Evolutionary conservation across 2,888 invertebrate genomes (phyloP), one percentile per base, ranked within the genome.

Genomic region (Pseudanteris insignis): DNA sequence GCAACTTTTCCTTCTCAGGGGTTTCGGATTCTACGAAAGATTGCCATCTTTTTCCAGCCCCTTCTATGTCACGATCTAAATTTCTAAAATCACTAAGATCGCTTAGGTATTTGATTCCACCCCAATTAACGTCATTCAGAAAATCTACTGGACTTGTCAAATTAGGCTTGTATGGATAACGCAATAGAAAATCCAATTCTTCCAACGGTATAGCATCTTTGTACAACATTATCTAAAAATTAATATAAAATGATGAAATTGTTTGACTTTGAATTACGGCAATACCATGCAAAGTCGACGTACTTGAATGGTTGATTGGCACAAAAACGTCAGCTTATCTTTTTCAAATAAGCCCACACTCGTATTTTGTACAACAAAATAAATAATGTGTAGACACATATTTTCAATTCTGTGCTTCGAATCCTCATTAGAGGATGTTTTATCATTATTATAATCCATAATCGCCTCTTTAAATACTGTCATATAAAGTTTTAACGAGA

Each of bases 401-500:
- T 14, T 14, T 3, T 29, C 4, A 9, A 33, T 41, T 4, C 41
- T 18, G 6, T 8, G 1, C 0, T 10, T 8, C 1, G 13, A 9
- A 14, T 28, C 15, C 0, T 33, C 9, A 13, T 1, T 7, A 7
- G 2, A 3, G 8, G 30, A 11, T 7, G 24, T 14, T 2, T 4
- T 11, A 12, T 9, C 15, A 14, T 29, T n/a, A n/a, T n/a, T n/a
- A 26, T 24, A 46, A 50, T 83, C 84, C 9, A 82, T 81, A 33
- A 96, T 86, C 0, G 96, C 94, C 66, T 90, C 91, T 69, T 89
- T 90, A 80, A 96, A 96, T 2, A 96, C 95, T 0, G 91, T 90
- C 69, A 90, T 92, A 82, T 95, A 96, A 0, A 96, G 94, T 81
- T 96, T 96, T 50, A 96, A 81, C 0, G 96, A 96, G 82, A 96